Base-by-base conservation (phyloP, 2,113 vertebrate species). In the Alethe castanea region DNA sequence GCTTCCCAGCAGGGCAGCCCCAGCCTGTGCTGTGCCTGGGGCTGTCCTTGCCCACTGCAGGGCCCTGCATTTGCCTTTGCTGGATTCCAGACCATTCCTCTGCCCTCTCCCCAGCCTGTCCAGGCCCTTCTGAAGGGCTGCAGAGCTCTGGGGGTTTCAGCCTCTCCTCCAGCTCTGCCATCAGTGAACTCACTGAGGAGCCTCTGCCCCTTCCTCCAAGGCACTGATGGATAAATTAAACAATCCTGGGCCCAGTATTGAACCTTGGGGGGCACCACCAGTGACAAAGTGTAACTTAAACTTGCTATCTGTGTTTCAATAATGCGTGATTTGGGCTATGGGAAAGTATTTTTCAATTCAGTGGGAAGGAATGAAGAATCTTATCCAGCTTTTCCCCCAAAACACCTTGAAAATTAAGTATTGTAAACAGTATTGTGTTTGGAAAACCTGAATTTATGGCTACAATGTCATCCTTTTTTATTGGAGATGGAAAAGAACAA, bases 221-320 rank as follows among this genome's bases (percentile, higher is more conserved):
- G 3, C 42, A 22, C 1, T 42, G 14, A 36, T 26, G 31, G 0
- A 6, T 23, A 1, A 23, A 2, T 59, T 33, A 28, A 65, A 57
- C 2, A 35, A 12, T 14, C 6, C 3, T 33, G 60, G 19, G 57
- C 20, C 15, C 33, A 16, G 3, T 36, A 3, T 24, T n/a, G 52
- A 57, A 22, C 28, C 53, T 14, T 22, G 5, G 11, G 8, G 28
- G 38, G 1, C 33, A 74, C 6, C 23, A 1, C 8, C 8, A 40
- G n/a, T 53, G 45, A 24, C 25, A 61, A 24, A 88, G 59, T 6
- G 7, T 23, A 22, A 18, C 50, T 81, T 87, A 35, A 71, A 72
- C n/a, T 56, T 77, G 48, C 26, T 56, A 12, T 12, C 31, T 35
- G 16, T 56, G 16, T 76, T 61, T 82, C 23, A 25, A 14, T 44